Evolutionary conservation across 2,113 vertebrate genomes (phyloP), one percentile per base, ranked within the genome.

Genomic region (Lepisosteus oculatus): DNA sequence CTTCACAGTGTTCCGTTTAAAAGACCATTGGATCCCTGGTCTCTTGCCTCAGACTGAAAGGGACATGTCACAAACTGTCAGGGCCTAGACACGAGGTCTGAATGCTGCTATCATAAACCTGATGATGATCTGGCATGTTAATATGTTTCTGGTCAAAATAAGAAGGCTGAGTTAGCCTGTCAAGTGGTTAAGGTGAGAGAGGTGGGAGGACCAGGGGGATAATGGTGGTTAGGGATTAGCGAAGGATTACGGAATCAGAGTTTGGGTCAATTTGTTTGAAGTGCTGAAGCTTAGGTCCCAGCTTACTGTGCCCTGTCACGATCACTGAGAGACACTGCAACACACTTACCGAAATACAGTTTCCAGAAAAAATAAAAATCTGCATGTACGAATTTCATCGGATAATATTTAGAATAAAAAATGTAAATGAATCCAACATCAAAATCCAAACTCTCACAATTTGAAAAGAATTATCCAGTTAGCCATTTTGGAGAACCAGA

Each of bases 1-100:
- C 76, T 81, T 86, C 76, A 79, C 78, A 75, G 67, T 80, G 79
- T 79, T 72, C 75, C 81, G 79, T 82, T 59, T 72, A 80, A 59
- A 76, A 71, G 75, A 70, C 65, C 64, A 15, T 45, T n/a, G 43
- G 55, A n/a, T 6, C 41, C 43, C 14, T 9, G 9, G 45, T 56
- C 29, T 12, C 41, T 13, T 45, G 47, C 9, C 67, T 55, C 43
- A 11, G 8, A 69, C 51, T 42, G 67, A 43, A 66, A 14, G 42
- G 51, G 59, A 17, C 43, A 41, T 6, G 70, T 62, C 47, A 51
- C 47, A 51, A 1, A 51, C 47, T 6, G 5, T 65, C 62, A 59
- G 9, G n/a, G 57, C 57, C 14, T 4, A 6, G 57, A 13, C 11
- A 59, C 11, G 14, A 59, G 57, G 57, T 6, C 57, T 59, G 9